phyloP scores from a whole-genome alignment of 2,113 vertebrate species.

The Tamias sibiricus region DNA sequence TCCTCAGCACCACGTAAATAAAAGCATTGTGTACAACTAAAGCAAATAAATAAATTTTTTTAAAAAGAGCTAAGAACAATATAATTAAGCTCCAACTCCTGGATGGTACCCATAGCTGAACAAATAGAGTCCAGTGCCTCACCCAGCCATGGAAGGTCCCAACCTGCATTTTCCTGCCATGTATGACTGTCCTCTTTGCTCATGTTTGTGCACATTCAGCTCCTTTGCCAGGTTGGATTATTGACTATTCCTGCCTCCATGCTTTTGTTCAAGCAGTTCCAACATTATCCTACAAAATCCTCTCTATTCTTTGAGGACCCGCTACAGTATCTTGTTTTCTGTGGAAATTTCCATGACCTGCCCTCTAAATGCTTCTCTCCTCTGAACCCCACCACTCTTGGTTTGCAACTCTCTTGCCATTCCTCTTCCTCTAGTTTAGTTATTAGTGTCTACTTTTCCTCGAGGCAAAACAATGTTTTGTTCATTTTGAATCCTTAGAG shows the following conservation, averaged over 20 bases:
- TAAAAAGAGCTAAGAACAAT: conserved; percentile 25
- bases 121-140: neutral
- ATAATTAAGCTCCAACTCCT: neutral
- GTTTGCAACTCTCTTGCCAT: neutral
- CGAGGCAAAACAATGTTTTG: neutral
- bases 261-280: neutral
- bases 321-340: neutral
- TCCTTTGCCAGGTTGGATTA: neutral
- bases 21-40: too few species aligned
- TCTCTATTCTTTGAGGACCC: neutral
- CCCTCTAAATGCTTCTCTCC: neutral
- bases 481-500: neutral
- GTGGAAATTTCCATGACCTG: neutral
- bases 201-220: neutral
- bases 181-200: neutral
- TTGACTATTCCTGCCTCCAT: neutral
- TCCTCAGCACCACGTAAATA: too few species aligned
- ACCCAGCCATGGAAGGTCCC: neutral
- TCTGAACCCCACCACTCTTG: neutral
- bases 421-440: neutral
- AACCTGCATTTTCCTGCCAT: too few species aligned
- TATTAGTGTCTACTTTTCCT: neutral
- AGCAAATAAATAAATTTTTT: too few species aligned
- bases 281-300: neutral
- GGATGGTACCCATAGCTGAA: neutral